A percentile compares a stretch with the other conserved stretches of the same genome.
Evolutionary conservation across 2,888 invertebrate species (phyloP).

Genomic region (Xestia rhomboidea): DNA sequence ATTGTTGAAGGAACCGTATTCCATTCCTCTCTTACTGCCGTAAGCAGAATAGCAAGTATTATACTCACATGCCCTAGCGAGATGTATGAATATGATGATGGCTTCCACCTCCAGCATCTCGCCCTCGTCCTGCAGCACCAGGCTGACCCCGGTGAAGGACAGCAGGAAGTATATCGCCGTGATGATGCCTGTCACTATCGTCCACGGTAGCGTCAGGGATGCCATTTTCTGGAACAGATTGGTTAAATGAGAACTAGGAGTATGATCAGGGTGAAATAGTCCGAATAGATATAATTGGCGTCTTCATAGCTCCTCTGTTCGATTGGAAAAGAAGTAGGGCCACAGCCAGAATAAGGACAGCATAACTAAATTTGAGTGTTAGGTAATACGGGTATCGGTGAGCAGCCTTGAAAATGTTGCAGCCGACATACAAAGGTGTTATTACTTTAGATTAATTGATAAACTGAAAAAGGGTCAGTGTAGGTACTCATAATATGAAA

Average conservation of each 20-base stretch:
- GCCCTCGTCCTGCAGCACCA: slow-evolving; percentile 85
- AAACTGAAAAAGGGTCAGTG: not conserved
- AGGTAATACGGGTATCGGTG: not conserved
- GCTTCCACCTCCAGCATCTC: slow-evolving; percentile 80
- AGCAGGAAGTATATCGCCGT: slow-evolving; percentile 85
- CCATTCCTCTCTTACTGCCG: not conserved
- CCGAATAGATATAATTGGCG: not conserved
- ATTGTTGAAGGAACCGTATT: not conserved
- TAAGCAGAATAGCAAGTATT: not conserved
- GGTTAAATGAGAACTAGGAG: not conserved
- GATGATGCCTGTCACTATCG: slow-evolving; percentile 86
- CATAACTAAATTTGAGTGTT: not conserved
- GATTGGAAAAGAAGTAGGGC: not conserved
- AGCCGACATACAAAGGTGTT: not conserved
- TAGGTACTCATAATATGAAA: not conserved
- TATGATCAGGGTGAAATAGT: not conserved
- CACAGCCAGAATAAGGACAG: not conserved
- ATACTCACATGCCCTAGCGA: slow-evolving; percentile 83
- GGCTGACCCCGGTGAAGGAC: slow-evolving; percentile 84
- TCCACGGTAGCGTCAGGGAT: slow-evolving; percentile 86
- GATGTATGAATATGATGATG: slow-evolving; percentile 78
- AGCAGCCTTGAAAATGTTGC: not conserved
- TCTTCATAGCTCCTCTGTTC: not conserved
- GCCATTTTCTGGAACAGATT: slow-evolving; percentile 79
- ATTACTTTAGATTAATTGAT: no score